Base-by-base conservation (phyloP, 1,140 invertebrate species). In the Drosophila rhopaloa region DNA sequence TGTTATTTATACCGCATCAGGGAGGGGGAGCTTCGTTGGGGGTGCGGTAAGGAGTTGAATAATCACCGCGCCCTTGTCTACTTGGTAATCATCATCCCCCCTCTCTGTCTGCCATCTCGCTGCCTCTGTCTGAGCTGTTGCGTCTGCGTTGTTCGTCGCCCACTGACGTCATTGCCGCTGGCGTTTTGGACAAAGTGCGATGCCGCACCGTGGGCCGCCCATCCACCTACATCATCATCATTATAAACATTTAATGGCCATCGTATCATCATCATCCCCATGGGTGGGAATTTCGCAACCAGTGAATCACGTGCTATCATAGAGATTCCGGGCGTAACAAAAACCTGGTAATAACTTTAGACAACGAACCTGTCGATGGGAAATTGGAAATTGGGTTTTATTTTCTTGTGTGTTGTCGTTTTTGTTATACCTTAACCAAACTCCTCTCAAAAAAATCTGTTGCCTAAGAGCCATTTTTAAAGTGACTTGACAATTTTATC, bases 1-100 rank as follows among this genome's bases (percentile, higher is more conserved):
- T 80, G 67, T 66, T 85, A 66, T 76, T 86, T 76, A 76, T 76
- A 70, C 76, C 71, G 68, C 59, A 62, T 63, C 59, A n/a, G 55
- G 79, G 59, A 13, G 7, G 27, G 27, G 24, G 13, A n/a, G 3
- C 4, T 13, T 47, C 19, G 19, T 27, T 27, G 41, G 56, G 61
- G 35, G 35, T 16, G 57, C 24, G 43, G 41, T 19, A 14, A 9
- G 44, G 67, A 50, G 65, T 71, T 82, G 66, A 79, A 51, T 70
- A 70, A 84, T 80, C 76, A 38, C 56, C 27, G 27, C 19, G 55
- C 56, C 37, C 62, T 59, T 53, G 38, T 51, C 54, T 56, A 51
- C 43, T 51, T 40, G 38, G 16, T 56, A 54, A 48, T n/a, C 44
- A 32, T 24, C 10, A 6, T 6, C 43, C 41, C 16, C 62, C 32